Conservation (phyloP, 2,797 vertebrate genomes). For the Phalloptychus januarius region DNA sequence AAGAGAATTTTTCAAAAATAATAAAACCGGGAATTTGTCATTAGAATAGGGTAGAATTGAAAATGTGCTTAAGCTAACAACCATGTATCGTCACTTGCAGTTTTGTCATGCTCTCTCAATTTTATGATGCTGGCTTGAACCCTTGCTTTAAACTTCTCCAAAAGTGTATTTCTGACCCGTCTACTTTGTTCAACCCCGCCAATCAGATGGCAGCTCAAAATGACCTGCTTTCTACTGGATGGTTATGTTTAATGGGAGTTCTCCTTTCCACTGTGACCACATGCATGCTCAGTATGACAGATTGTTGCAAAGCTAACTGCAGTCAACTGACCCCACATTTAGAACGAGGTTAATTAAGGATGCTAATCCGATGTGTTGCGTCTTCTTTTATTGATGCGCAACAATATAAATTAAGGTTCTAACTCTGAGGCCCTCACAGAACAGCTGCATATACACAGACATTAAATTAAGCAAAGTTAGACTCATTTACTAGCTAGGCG, state of each 20-base stretch:
- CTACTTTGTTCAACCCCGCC: background rate
- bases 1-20: background rate
- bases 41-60: background rate
- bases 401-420: background rate
- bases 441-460: background rate
- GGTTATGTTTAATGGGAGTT: background rate
- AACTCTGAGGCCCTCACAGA: background rate
- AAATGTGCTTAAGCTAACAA: background rate
- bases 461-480: background rate
- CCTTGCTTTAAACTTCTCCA: background rate
- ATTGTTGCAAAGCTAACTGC: background rate
- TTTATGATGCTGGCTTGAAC: background rate
- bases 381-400: background rate
- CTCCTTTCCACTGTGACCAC: background rate
- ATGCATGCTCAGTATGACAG: background rate
- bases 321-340: too few relatives aligned
- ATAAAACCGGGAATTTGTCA: background rate
- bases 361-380: background rate
- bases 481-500: background rate
- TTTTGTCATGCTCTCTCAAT: background rate
- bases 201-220: background rate
- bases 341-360: too few relatives aligned
- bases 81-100: background rate
- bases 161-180: background rate
- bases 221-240: background rate